phyloP scores from a whole-genome alignment of 2,797 vertebrate genomes.

The Poeciliopsis presidionis region DNA sequence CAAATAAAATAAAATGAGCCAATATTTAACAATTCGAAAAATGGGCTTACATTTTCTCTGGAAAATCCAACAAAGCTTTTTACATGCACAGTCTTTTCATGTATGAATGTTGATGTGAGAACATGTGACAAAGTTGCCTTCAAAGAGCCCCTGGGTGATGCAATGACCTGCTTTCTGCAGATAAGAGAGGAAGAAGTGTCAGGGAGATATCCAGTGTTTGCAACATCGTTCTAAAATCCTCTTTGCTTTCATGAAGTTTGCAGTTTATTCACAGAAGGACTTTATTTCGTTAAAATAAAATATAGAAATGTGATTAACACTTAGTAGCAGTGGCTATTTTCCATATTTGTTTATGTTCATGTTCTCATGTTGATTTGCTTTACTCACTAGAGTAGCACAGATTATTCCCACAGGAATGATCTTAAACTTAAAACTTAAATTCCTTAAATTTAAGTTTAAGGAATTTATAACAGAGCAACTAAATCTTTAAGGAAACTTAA shows the following conservation, averaged over 20 bases:
- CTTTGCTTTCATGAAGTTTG: constrained; percentile 2
- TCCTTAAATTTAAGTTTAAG: too few relatives aligned
- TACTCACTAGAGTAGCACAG: neutral
- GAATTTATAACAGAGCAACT: too few relatives aligned
- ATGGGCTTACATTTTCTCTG: neutral
- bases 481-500: neutral
- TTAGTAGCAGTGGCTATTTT: neutral
- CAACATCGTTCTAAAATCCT: constrained; percentile 13
- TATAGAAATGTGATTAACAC: neutral
- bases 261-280: constrained; percentile 16
- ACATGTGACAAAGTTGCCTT: constrained; percentile 51
- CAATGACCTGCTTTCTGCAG: constrained; percentile 26
- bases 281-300: neutral
- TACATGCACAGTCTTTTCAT: constrained; percentile 15
- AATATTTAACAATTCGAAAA: constrained; percentile 22
- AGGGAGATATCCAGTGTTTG: constrained; percentile 13
- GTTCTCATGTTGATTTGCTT: neutral
- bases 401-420: neutral
- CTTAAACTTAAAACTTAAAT: too few relatives aligned
- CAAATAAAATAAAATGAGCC: constrained; percentile 14
- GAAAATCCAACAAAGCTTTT: neutral
- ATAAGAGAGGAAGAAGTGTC: neutral
- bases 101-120: constrained; percentile 42
- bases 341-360: neutral
- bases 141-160: constrained; percentile 29